Evolutionary conservation across 2,888 invertebrate species (phyloP), one percentile per base, ranked within the genome.

Genomic region (Plagodis dolabraria): DNA sequence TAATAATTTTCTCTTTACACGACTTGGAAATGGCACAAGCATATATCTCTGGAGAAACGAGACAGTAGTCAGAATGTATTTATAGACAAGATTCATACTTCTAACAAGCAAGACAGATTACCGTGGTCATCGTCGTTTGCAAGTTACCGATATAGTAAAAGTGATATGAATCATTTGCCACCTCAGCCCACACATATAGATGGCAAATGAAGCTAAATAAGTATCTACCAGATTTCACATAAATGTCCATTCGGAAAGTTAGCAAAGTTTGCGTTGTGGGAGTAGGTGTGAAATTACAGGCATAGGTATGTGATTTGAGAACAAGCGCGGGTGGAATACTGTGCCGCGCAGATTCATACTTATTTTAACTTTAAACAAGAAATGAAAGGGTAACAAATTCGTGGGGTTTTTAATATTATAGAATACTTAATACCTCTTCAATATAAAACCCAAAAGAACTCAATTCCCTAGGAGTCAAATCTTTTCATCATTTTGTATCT

Each of bases 151-250:
- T 73, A 70, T 69, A 74, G 75, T 77, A 73, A 74, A 76, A 70
- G 67, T 66, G 63, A 63, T 65, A 74, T 77, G 74, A 74, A 74
- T 78, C 76, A 77, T 73, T 66, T 70, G 64, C 65, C 60, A 63
- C 60, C 52, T 62, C 77, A 68, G 60, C 75, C 76, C 74, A 79
- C 79, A 67, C 72, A 67, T 72, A 64, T 61, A 47, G 63, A 63
- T 53, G 47, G 61, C 67, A 64, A 71, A 73, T 70, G 22, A 71
- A 70, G 67, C 70, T 63, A 22, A n/a, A n/a, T n/a, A n/a, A 22
- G 22, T 22, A 22, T 2, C 22, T 22, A 59, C 64, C 64, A 67
- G 62, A 60, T 68, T 60, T 69, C 69, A 51, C 60, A 40, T 69
- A 65, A 67, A 61, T 66, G 66, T 57, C 62, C 60, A 60, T 61